These are phyloP conservation scores for Dasyurus viverrinus DNA, from an alignment of 2,113 vertebrate species.

Conservation along the genomic window DNA sequence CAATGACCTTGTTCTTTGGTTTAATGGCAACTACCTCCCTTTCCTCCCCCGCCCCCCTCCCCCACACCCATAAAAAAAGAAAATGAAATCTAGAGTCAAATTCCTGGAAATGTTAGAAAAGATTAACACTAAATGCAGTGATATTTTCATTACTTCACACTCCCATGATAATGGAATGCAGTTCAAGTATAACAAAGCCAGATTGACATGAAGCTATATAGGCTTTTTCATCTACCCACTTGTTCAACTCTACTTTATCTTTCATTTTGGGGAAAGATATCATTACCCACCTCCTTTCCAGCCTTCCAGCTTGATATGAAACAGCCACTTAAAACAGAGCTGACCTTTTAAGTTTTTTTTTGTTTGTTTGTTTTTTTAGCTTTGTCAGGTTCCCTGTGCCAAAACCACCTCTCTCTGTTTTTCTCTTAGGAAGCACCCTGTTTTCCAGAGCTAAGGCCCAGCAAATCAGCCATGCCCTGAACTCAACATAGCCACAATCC, in stretches of 20 bases:
- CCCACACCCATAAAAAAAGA: not conserved
- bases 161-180: not conserved
- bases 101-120: constrained; percentile 1
- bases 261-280: not conserved
- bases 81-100: not conserved
- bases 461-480: no score
- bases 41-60: not conserved
- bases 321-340: not conserved
- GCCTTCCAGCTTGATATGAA: not conserved
- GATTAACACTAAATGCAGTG: not conserved
- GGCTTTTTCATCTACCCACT: not conserved
- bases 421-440: no score
- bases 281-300: no score
- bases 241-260: not conserved
- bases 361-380: no score
- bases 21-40: no score
- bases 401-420: no score
- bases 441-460: no score
- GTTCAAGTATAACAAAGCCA: not conserved
- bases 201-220: not conserved
- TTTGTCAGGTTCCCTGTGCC: no score
- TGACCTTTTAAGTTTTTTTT: not conserved
- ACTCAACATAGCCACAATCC: no score
- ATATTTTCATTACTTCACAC: not conserved
- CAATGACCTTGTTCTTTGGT: not conserved